These are phyloP conservation scores for Kradibia gibbosae DNA, from an alignment of 1,140 invertebrate genomes.

Conservation along the genomic window DNA sequence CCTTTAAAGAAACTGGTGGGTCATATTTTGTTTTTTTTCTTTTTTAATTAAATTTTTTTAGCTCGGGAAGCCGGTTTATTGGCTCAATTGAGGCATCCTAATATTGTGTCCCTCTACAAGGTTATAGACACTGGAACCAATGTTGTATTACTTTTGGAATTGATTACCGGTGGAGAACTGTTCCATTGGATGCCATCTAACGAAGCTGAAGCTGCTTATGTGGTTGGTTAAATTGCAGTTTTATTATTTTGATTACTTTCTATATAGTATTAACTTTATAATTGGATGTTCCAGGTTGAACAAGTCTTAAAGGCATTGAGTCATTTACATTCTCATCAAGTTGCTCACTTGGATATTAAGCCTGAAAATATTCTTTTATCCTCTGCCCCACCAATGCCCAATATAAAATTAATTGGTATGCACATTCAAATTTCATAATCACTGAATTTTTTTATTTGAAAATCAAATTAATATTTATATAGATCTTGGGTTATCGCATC, in stretches of 20 bases:
- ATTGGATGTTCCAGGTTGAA: slow-evolving; percentile 68
- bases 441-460: slow-evolving; percentile 14
- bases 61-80: slow-evolving; percentile 78
- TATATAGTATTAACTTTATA: background rate
- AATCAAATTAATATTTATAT: slow-evolving; percentile 12
- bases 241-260: background rate
- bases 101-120: slow-evolving; percentile 77
- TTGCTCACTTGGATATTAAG: slow-evolving; percentile 81
- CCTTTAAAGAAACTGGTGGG: slow-evolving; percentile 14
- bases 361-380: slow-evolving; percentile 80
- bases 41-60: slow-evolving; percentile 56
- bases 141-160: slow-evolving; percentile 78
- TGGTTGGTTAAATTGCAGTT: slow-evolving; percentile 60
- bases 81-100: slow-evolving; percentile 75
- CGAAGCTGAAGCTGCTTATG: slow-evolving; percentile 79
- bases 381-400: slow-evolving; percentile 72
- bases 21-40: slow-evolving; percentile 20
- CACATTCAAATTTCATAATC: background rate
- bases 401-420: slow-evolving; percentile 74
- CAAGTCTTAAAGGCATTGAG: slow-evolving; percentile 79
- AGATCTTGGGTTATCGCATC: slow-evolving; percentile 80
- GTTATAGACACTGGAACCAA: slow-evolving; percentile 78
- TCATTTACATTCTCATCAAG: slow-evolving; percentile 79
- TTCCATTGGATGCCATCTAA: slow-evolving; percentile 77
- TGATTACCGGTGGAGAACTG: slow-evolving; percentile 77